Base-by-base conservation (phyloP, 2,113 vertebrate species). In the Silurus meridionalis region DNA sequence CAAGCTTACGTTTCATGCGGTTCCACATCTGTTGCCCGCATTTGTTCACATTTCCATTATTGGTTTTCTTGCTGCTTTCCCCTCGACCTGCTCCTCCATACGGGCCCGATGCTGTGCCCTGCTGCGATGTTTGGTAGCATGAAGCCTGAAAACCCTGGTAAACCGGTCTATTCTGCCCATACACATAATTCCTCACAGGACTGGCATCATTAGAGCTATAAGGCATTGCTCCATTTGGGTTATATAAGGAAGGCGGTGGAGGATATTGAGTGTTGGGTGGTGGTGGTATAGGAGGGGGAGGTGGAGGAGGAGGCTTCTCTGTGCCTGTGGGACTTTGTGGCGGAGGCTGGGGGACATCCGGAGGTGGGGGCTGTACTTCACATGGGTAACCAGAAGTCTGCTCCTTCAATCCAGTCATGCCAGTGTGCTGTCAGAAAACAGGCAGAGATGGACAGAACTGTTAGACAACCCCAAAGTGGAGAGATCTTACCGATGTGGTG, bases 1-100 rank as follows among this genome's bases (percentile, higher is more conserved):
- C 8, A n/a, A 5, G 14, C 8, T 90, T 91, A 95, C 95, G 95
- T 92, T 95, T 96, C 93, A 95, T 96, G 50, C 96, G 96, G 75
- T 96, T 95, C 96, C 96, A 97, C 3, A 97, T 90, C 88, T 96
- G 97, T 81, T 97, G 97, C 83, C 94, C 94, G 69, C 93, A 92
- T 83, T 95, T 95, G 91, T 93, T 95, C 82, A 91, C 83, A 61
- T 94, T 94, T 52, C 92, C 88, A 84, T 89, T 94, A 90, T 89
- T 90, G 46, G 63, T 55, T 85, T 95, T 95, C 69, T 95, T 95
- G 85, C 88, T 92, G 21, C 67, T 46, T 9, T 95, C 94, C 69
- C 91, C 93, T 85, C 92, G 90, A 53, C 91, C 93, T 2, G 90
- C 86, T 0, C 92, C 93, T 13, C 84, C 88, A 82, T 94, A 95